Conservation (phyloP, 1,140 invertebrate species). For the Probaryconus sp. region DNA sequence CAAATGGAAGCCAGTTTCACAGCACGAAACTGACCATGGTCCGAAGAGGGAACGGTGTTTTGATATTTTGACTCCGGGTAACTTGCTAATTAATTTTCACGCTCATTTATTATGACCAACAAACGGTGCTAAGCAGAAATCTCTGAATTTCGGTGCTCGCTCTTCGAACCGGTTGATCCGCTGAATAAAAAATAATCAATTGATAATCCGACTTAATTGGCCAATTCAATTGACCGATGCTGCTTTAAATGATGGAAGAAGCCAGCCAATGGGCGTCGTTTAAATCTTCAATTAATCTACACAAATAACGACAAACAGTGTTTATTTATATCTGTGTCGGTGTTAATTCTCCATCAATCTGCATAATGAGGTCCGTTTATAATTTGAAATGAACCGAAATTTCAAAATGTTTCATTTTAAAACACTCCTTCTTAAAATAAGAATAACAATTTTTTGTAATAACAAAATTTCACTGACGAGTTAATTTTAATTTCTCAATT, state of each 20-base stretch:
- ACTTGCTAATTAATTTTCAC: slow-evolving; percentile 37
- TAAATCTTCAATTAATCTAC: slow-evolving; percentile 47
- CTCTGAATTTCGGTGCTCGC: slow-evolving; percentile 2
- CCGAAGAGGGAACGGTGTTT: slow-evolving; percentile 21
- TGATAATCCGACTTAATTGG: slow-evolving; percentile 46
- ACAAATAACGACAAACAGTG: slow-evolving; percentile 28
- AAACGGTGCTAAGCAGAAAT: slow-evolving; percentile 9
- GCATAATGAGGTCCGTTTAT: no score
- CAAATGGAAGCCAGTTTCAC: neutral
- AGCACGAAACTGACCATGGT: neutral
- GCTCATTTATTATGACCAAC: slow-evolving; percentile 24
- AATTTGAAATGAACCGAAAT: no score
- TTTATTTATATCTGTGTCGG: no score
- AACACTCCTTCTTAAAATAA: no score
- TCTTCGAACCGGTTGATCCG: neutral
- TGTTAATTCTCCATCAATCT: slow-evolving; percentile 31
- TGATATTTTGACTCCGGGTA: slow-evolving; percentile 25
- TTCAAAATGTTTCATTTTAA: no score
- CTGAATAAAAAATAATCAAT: slow-evolving; percentile 19
- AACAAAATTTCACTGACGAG: no score
- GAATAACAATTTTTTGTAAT: no score
- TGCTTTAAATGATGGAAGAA: slow-evolving; percentile 37
- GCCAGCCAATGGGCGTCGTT: slow-evolving; percentile 22
- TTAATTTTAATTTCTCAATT: no score
- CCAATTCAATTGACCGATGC: slow-evolving; percentile 34